These are phyloP conservation scores for Enteromius radiatus DNA, from an alignment of 2,797 vertebrate genomes.

Conservation along the genomic window DNA sequence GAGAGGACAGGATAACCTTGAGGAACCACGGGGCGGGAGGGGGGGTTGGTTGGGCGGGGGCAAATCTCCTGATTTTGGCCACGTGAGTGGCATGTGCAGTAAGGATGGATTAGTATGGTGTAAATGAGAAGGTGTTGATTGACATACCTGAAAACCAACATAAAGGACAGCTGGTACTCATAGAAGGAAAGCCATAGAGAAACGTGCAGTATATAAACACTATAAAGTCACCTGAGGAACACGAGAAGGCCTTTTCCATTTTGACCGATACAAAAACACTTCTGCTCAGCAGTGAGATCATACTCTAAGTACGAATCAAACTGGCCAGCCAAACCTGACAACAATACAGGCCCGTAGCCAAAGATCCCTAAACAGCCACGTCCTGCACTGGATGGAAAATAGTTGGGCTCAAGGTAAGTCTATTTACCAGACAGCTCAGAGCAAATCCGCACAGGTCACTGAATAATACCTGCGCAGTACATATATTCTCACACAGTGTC, in stretches of 20 bases:
- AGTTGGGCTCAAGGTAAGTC: conserved; percentile 43
- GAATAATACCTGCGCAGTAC: conserved; percentile 52
- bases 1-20: conserved; percentile 29
- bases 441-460: conserved; percentile 56
- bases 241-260: not conserved
- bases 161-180: not conserved
- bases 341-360: conserved; percentile 35
- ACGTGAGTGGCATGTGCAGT: conserved; percentile 18
- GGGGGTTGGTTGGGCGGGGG: not conserved
- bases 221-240: not conserved
- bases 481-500: conserved; percentile 58
- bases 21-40: not conserved
- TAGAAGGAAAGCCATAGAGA: not conserved
- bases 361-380: conserved; percentile 16
- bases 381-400: conserved; percentile 51
- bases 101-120: conserved; percentile 27
- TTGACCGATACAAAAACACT: conserved; percentile 15
- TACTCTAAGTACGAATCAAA: conserved; percentile 39
- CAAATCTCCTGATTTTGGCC: not conserved
- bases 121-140: conserved; percentile 46
- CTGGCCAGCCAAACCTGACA: conserved; percentile 29
- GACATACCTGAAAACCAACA: conserved; percentile 34
- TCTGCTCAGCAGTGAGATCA: conserved; percentile 42
- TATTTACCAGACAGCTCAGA: conserved; percentile 61
- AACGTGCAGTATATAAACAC: not conserved